Evolutionary conservation across 1,140 invertebrate genomes (phyloP).

Genomic region (Sarcophaga peregrina): DNA sequence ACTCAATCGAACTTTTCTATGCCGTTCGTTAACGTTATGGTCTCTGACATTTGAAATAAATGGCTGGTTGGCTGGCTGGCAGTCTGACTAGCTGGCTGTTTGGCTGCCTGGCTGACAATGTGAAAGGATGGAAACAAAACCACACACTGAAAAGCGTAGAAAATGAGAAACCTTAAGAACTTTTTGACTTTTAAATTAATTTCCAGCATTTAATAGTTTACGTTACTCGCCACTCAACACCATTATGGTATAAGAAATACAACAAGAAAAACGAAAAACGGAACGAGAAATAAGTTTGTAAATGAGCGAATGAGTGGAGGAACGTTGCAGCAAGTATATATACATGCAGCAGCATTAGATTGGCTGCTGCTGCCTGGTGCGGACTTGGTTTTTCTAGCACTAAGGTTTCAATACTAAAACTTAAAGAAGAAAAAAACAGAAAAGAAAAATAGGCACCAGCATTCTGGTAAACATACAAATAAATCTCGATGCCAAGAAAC

Average conservation of each 20-base stretch:
- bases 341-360: too few species aligned
- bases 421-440: too few species aligned
- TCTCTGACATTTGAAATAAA: too few species aligned
- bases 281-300: neutral
- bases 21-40: too few species aligned
- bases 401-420: neutral
- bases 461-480: slow-evolving; percentile 1
- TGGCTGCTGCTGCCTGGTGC: slow-evolving; percentile 22
- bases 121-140: slow-evolving; percentile 2
- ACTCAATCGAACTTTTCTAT: too few species aligned
- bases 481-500: slow-evolving; percentile 27
- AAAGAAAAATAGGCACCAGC: slow-evolving; percentile 35
- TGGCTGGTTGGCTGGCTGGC: too few species aligned
- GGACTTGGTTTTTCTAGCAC: neutral
- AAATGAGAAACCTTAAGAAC: slow-evolving; percentile 26
- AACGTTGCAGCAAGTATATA: too few species aligned
- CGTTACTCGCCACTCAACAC: slow-evolving; percentile 41
- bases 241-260: slow-evolving; percentile 9
- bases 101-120: neutral
- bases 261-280: too few species aligned
- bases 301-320: too few species aligned
- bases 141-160: neutral
- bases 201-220: slow-evolving; percentile 35
- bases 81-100: too few species aligned
- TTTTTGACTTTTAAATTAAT: slow-evolving; percentile 40